Conservation (phyloP, 2,113 vertebrate species). For the Hassar affinis region DNA sequence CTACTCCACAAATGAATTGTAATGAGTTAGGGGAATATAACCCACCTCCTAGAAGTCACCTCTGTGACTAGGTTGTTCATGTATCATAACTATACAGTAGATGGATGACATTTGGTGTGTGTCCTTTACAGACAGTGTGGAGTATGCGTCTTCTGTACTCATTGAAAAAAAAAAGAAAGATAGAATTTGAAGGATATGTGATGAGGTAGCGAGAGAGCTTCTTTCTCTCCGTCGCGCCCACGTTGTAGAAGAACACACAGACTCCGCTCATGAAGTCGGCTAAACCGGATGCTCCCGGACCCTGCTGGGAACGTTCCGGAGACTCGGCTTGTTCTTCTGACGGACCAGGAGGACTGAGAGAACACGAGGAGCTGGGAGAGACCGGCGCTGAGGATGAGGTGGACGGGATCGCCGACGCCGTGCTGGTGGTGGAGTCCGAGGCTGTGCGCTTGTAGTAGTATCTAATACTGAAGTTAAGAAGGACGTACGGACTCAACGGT, state of each 20-base stretch:
- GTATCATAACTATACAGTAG: too few relatives aligned
- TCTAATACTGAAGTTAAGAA: constrained; percentile 63
- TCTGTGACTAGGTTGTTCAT: too few relatives aligned
- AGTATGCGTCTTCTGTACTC: too few relatives aligned
- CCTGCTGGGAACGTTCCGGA: background rate
- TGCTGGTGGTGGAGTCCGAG: constrained; percentile 18
- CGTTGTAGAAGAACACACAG: constrained; percentile 75
- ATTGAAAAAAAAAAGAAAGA: background rate
- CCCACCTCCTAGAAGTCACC: too few relatives aligned
- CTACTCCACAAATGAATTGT: too few relatives aligned
- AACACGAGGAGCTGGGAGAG: constrained; percentile 1
- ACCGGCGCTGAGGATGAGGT: background rate
- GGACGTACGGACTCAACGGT: too few relatives aligned
- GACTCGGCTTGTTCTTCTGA: background rate
- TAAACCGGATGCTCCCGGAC: constrained; percentile 37
- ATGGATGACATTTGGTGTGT: too few relatives aligned
- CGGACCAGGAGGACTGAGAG: background rate
- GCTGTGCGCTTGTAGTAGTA: constrained; percentile 68
- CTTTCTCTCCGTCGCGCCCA: constrained; percentile 71
- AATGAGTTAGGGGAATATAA: too few relatives aligned
- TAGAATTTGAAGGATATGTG: constrained; percentile 73
- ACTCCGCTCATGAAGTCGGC: constrained; percentile 70
- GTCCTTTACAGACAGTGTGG: background rate
- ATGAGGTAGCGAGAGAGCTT: constrained; percentile 70
- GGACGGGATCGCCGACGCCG: constrained; percentile 29